Conservation (phyloP, 1,140 invertebrate species). For the Drosophila carrolli region DNA sequence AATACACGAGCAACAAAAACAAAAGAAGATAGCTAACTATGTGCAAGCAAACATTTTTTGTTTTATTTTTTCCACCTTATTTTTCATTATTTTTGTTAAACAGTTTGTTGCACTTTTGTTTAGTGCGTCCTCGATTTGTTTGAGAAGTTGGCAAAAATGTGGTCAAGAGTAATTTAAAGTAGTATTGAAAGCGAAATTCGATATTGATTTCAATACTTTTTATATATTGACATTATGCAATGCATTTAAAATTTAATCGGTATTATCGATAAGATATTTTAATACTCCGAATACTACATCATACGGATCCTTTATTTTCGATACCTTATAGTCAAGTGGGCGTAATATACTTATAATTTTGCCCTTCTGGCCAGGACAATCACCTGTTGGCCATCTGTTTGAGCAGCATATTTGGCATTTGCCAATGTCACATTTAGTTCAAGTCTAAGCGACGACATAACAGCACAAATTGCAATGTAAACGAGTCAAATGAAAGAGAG, state of each 20-base stretch:
- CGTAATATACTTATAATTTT: not conserved
- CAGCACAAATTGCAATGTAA: conserved; percentile 60
- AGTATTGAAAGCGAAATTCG: not conserved
- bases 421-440: conserved; percentile 44
- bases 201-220: no score
- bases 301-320: no score
- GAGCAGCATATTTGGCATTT: conserved; percentile 4
- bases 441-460: conserved; percentile 36
- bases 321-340: no score
- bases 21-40: conserved; percentile 3
- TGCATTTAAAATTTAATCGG: no score
- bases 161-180: not conserved
- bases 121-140: conserved; percentile 28
- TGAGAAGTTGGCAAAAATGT: not conserved
- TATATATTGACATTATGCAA: no score
- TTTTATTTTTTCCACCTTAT: conserved; percentile 1
- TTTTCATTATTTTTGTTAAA: conserved; percentile 11
- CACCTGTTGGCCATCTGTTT: conserved; percentile 2
- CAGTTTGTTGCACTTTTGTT: conserved; percentile 41
- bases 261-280: no score
- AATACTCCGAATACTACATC: no score
- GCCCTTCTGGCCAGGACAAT: not conserved
- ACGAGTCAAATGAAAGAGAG: conserved; percentile 75
- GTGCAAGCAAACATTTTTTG: not conserved
- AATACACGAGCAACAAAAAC: conserved; percentile 14